These are phyloP conservation scores for Thereva unica DNA, from an alignment of 2,888 invertebrate species.

Conservation along the genomic window DNA sequence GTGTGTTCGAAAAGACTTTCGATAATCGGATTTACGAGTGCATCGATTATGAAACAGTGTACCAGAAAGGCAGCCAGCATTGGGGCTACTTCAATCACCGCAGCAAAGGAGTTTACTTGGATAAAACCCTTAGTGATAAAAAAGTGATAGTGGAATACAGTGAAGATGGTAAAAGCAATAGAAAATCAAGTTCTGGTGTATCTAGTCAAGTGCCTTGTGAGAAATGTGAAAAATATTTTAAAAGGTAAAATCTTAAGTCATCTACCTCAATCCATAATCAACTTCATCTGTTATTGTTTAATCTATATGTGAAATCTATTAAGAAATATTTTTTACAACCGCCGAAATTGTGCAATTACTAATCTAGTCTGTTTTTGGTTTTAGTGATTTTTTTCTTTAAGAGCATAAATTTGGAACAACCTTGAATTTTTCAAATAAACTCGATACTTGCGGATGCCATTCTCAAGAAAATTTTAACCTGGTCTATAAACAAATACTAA, in stretches of 20 bases:
- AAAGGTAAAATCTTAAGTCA: slow-evolving; percentile 2
- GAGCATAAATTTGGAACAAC: no score
- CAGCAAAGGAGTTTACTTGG: slow-evolving; percentile 18
- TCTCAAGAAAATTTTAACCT: no score
- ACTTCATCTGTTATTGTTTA: no score
- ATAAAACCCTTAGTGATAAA: slow-evolving; percentile 9
- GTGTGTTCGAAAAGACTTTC: slow-evolving; percentile 47
- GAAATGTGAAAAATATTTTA: slow-evolving; percentile 34
- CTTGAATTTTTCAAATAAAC: no score
- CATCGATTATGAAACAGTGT: slow-evolving; percentile 34
- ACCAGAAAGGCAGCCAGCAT: slow-evolving; percentile 45
- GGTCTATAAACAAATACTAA: no score
- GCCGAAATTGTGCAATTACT: no score
- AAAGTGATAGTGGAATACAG: neutral
- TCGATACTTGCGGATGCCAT: no score
- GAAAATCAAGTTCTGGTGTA: slow-evolving; percentile 6
- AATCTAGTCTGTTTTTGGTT: no score
- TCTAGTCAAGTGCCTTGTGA: slow-evolving; percentile 37
- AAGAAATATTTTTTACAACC: no score
- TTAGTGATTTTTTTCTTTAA: no score
- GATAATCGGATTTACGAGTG: slow-evolving; percentile 21
- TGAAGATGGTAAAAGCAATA: neutral
- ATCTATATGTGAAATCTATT: no score
- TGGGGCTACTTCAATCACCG: slow-evolving; percentile 54
- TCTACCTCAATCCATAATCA: no score